These are phyloP conservation scores for Drosophila auraria DNA, from an alignment of 1,140 invertebrate species.

Conservation along the genomic window DNA sequence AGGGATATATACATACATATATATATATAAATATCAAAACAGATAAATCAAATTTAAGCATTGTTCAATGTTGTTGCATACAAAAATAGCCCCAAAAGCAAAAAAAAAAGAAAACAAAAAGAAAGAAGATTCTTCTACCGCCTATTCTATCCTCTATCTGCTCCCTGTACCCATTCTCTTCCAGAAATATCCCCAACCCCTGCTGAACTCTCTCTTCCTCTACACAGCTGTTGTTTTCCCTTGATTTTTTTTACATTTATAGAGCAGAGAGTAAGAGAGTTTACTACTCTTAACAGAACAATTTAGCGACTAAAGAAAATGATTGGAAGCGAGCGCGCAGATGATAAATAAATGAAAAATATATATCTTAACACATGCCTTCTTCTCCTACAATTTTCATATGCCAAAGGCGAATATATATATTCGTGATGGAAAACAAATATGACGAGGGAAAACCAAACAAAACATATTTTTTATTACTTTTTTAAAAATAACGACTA, in stretches of 20 bases:
- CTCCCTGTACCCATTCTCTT: constrained; percentile 7
- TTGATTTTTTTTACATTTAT: constrained; percentile 7
- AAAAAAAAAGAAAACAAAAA: constrained; percentile 1
- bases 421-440: constrained; percentile 26
- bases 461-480: constrained; percentile 77
- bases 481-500: constrained; percentile 61
- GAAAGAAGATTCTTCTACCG: constrained; percentile 3
- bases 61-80: constrained; percentile 60
- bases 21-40: constrained; percentile 23
- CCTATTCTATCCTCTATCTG: constrained; percentile 11
- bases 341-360: constrained; percentile 4
- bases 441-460: constrained; percentile 33
- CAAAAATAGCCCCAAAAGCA: constrained; percentile 25
- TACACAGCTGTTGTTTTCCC: constrained; percentile 18
- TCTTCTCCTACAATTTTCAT: constrained; percentile 63
- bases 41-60: constrained; percentile 48
- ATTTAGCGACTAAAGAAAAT: constrained; percentile 27
- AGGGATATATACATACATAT: constrained; percentile 30
- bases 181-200: constrained; percentile 24
- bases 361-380: constrained; percentile 43
- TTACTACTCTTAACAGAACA: constrained; percentile 14
- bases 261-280: constrained; percentile 17
- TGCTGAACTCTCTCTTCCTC: constrained; percentile 23
- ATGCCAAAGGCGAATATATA: constrained; percentile 45
- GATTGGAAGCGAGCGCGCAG: not conserved